Conservation (phyloP, 1,140 invertebrate species). For the Penaeus indicus region DNA sequence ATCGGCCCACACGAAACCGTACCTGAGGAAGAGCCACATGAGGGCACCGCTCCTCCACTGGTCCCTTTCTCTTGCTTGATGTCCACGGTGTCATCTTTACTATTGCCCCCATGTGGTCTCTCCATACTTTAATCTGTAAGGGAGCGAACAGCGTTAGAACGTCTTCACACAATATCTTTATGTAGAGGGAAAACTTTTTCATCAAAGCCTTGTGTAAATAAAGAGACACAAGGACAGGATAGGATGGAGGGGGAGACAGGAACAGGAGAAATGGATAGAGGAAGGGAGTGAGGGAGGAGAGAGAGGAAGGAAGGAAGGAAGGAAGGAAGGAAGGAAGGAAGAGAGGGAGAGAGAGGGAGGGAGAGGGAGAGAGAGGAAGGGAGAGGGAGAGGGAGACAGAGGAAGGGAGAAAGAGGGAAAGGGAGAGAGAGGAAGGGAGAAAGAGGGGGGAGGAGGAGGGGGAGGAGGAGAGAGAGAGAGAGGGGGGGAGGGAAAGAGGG, state of each 20-base stretch:
- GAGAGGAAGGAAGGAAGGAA: too few species aligned
- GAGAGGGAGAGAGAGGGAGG: not conserved
- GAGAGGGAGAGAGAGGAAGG: not conserved
- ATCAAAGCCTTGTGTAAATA: not conserved
- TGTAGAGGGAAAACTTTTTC: not conserved
- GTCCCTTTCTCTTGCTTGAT: slow-evolving; percentile 42
- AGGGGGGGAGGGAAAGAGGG: slow-evolving; percentile 20
- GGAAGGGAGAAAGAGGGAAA: not conserved
- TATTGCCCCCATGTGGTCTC: slow-evolving; percentile 51
- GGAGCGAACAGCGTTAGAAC: not conserved
- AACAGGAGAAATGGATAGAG: not conserved
- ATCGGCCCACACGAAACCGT: not conserved
- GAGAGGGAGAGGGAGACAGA: not conserved
- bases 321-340: too few species aligned
- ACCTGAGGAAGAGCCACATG: slow-evolving; percentile 52
- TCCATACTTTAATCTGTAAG: slow-evolving; percentile 56
- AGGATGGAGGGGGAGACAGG: too few species aligned
- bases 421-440: not conserved
- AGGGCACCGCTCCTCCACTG: slow-evolving; percentile 42
- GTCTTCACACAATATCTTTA: not conserved
- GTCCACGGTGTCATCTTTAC: slow-evolving; percentile 43
- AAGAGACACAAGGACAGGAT: not conserved
- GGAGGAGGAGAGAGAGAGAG: slow-evolving; percentile 21
- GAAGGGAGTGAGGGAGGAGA: not conserved
- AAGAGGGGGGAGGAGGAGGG: not conserved